These are phyloP conservation scores for Priocnemis perturbator DNA, from an alignment of 2,888 invertebrate species.

Conservation along the genomic window DNA sequence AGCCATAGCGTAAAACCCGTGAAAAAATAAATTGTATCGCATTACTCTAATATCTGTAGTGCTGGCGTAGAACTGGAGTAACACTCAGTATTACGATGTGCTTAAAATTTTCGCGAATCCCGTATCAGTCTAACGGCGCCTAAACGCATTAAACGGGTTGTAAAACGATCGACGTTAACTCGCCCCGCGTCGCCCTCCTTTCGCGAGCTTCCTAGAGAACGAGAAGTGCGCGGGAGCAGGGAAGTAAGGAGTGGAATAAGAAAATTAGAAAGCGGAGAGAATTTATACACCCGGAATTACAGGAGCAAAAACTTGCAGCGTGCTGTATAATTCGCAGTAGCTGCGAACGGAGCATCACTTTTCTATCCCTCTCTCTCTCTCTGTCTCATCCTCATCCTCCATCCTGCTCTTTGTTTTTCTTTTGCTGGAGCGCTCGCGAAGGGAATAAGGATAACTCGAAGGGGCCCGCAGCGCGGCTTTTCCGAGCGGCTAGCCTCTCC, in stretches of 20 bases:
- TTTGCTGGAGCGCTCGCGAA: background rate
- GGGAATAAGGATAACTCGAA: background rate
- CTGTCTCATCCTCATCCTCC: background rate
- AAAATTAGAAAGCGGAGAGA: background rate
- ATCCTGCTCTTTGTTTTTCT: background rate
- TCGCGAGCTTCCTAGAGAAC: no score
- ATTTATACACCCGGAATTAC: background rate
- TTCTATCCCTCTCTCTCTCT: background rate
- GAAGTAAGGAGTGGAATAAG: no score
- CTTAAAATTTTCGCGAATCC: no score
- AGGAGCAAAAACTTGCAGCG: background rate
- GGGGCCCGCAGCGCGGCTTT: conserved; percentile 1
- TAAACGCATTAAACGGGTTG: background rate
- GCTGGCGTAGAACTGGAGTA: no score
- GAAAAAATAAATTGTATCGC: no score
- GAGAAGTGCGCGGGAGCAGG: no score
- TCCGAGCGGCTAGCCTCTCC: background rate
- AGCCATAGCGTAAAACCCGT: no score
- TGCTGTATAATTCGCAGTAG: conserved; percentile 1
- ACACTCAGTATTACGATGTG: no score
- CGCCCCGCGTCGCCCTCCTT: background rate
- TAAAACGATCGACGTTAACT: background rate
- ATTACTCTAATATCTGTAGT: no score
- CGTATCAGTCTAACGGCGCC: background rate
- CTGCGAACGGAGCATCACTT: background rate